Evolutionary conservation across 1,140 invertebrate genomes (phyloP).

Genomic region (Maniola jurtina): DNA sequence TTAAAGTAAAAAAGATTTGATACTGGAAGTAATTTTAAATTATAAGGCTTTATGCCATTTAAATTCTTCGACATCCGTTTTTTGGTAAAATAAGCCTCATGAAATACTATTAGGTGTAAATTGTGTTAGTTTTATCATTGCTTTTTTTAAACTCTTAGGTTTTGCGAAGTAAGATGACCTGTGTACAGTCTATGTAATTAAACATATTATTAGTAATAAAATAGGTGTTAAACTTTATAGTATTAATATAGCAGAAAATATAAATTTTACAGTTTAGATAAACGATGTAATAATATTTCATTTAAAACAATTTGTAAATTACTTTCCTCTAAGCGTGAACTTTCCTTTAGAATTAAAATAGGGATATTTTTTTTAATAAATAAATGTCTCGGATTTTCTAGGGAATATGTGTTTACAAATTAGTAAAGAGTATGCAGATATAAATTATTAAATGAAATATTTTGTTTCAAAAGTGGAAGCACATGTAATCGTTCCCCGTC

Average conservation of each 20-base stretch:
- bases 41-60: too few species aligned
- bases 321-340: slow-evolving; percentile 20
- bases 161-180: slow-evolving; percentile 20
- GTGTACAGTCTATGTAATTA: slow-evolving; percentile 36
- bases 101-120: too few species aligned
- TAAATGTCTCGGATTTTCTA: slow-evolving; percentile 9
- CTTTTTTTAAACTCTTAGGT: neutral
- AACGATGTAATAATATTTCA: slow-evolving; percentile 55
- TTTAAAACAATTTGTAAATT: slow-evolving; percentile 31
- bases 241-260: slow-evolving; percentile 46
- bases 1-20: too few species aligned
- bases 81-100: too few species aligned
- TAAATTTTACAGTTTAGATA: slow-evolving; percentile 66
- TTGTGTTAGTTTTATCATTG: too few species aligned
- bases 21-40: too few species aligned
- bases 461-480: slow-evolving; percentile 17
- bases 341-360: slow-evolving; percentile 18
- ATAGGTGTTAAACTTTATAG: slow-evolving; percentile 38
- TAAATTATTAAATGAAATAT: slow-evolving; percentile 4
- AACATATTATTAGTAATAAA: slow-evolving; percentile 36
- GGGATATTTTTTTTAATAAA: slow-evolving; percentile 2
- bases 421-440: slow-evolving; percentile 4
- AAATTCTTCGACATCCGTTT: too few species aligned
- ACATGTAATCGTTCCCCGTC: slow-evolving; percentile 35
- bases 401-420: slow-evolving; percentile 10